Evolutionary conservation across 2,113 vertebrate genomes (phyloP).

Genomic region (Pelmatolapia mariae): DNA sequence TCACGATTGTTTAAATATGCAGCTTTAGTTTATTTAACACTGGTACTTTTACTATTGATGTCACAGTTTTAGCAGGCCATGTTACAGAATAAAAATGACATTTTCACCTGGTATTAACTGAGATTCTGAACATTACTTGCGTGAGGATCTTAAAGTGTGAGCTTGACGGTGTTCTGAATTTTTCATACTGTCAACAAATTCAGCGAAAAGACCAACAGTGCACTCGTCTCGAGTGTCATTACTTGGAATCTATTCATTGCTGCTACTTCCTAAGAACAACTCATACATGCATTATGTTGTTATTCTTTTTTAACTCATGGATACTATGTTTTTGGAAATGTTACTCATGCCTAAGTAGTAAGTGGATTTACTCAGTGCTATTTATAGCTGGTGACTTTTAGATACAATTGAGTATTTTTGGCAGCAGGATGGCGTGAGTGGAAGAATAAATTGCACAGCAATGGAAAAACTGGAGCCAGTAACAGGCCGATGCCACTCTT

Average conservation of each 20-base stretch:
- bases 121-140: background rate
- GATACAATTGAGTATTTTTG: background rate
- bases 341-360: background rate
- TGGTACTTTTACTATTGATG: background rate
- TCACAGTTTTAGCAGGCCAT: background rate
- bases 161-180: background rate
- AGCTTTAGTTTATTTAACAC: conserved; percentile 35
- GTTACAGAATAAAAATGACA: background rate
- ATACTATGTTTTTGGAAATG: background rate
- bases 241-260: background rate
- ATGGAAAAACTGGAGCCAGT: background rate
- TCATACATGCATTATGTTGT: background rate
- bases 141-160: background rate
- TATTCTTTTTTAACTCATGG: background rate
- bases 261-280: background rate
- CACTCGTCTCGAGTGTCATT: fast-evolving
- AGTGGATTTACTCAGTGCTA: background rate
- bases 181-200: background rate
- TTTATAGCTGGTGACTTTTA: background rate
- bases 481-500: background rate
- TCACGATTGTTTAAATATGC: conserved; percentile 15
- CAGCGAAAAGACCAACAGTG: background rate
- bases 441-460: background rate
- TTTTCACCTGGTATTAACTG: background rate
- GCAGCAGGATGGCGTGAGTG: background rate